Percentiles rank a stretch among this genome's conserved stretches.
Evolutionary conservation across 2,888 invertebrate genomes (phyloP).

Genomic region (Aethes cnicana): DNA sequence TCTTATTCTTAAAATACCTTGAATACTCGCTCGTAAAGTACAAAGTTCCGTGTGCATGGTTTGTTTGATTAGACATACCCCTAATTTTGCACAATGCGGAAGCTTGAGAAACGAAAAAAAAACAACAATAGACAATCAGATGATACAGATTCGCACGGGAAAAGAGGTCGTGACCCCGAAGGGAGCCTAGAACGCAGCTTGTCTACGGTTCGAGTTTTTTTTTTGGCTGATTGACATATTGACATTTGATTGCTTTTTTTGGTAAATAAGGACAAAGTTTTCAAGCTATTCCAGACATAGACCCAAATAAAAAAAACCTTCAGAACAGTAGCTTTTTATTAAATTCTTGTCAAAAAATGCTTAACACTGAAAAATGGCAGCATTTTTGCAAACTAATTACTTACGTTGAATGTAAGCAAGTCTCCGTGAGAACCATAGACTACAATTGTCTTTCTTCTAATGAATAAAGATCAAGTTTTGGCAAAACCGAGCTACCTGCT

Average conservation of each 20-base stretch:
- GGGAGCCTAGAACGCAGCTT: constrained; percentile 37
- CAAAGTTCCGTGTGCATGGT: background rate
- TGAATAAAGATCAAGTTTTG: constrained; percentile 22
- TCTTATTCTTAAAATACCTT: background rate
- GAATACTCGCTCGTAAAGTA: background rate
- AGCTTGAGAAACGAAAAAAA: constrained; percentile 56
- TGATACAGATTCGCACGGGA: constrained; percentile 73
- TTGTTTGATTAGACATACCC: constrained; percentile 31
- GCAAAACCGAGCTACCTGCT: constrained; percentile 16
- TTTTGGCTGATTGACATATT: constrained; percentile 7
- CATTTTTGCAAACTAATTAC: too few species aligned
- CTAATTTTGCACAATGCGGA: constrained; percentile 42
- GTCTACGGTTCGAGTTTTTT: constrained; percentile 38
- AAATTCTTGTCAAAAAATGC: too few species aligned
- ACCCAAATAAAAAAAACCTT: too few species aligned
- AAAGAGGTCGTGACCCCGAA: constrained; percentile 59
- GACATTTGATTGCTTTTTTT: constrained; percentile 1
- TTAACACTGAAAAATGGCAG: too few species aligned
- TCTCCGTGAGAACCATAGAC: constrained; percentile 18
- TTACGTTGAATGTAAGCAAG: background rate
- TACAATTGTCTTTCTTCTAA: constrained; percentile 2
- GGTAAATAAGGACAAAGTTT: background rate
- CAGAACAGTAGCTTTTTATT: too few species aligned
- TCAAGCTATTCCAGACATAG: too few species aligned
- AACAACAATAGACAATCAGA: constrained; percentile 66